phyloP scores from a whole-genome alignment of 2,797 vertebrate genomes.

The Hybognathus amarus region DNA sequence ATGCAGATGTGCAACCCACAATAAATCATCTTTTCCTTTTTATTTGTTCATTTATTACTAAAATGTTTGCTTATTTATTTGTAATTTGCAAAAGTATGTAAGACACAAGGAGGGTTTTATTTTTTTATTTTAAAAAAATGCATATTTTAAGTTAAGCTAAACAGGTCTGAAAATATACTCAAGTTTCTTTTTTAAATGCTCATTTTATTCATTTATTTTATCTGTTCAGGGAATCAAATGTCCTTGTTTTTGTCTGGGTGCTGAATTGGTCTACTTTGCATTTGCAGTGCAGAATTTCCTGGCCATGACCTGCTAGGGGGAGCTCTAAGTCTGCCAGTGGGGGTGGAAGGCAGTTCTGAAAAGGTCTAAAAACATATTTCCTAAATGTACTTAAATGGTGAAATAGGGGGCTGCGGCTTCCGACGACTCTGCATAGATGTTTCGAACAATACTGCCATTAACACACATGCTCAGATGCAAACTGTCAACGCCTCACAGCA shows the following conservation, averaged over 20 bases:
- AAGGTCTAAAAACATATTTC: conserved; percentile 62
- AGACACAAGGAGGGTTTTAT: background rate
- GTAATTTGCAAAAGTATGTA: background rate
- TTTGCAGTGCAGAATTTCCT: conserved; percentile 46
- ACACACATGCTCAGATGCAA: conserved; percentile 61
- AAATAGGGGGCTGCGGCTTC: conserved; percentile 62
- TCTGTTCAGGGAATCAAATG: conserved; percentile 4
- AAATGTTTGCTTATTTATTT: background rate
- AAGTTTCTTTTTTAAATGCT: conserved; percentile 16
- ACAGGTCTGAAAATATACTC: conserved; percentile 6
- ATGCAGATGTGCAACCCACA: background rate
- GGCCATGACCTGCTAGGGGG: conserved; percentile 87
- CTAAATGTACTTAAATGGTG: conserved; percentile 59
- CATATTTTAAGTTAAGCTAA: background rate
- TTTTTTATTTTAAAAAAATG: background rate
- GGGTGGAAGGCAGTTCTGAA: conserved; percentile 53
- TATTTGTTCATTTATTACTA: background rate
- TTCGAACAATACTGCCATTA: conserved; percentile 68
- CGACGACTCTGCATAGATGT: conserved; percentile 62
- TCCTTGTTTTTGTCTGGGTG: conserved; percentile 20
- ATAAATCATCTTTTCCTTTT: background rate
- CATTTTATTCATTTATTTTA: conserved; percentile 5
- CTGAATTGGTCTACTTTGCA: conserved; percentile 23
- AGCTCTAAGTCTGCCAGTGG: conserved; percentile 85
- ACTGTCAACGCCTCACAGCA: conserved; percentile 56